Percentiles rank a stretch among this genome's conserved stretches.
Evolutionary conservation across 1,140 invertebrate genomes (phyloP).

Genomic region (Ceratoteleas bidentatus): DNA sequence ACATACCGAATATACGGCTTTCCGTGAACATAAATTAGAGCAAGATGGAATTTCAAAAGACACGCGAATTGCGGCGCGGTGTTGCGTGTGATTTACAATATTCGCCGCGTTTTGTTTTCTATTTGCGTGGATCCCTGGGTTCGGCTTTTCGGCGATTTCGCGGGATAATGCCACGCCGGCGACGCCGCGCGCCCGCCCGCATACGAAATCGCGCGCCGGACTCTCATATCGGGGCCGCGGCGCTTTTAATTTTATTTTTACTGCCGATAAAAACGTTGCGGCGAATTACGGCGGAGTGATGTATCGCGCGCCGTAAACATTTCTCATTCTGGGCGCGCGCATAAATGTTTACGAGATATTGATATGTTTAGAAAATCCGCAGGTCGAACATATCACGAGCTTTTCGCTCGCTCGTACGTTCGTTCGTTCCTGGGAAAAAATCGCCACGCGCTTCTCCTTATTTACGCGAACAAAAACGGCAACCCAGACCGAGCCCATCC

Average conservation of each 20-base stretch:
- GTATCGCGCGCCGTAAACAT: neutral
- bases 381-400: too few species aligned
- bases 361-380: neutral
- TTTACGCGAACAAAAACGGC: too few species aligned
- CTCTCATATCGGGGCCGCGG: neutral
- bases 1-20: constrained; percentile 59
- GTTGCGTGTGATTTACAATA: constrained; percentile 50
- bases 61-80: constrained; percentile 33
- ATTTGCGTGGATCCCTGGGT: constrained; percentile 26
- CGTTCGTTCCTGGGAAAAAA: too few species aligned
- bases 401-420: too few species aligned
- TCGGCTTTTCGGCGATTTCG: constrained; percentile 10
- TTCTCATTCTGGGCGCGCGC: neutral
- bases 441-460: too few species aligned
- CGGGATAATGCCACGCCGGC: constrained; percentile 7
- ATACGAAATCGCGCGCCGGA: neutral
- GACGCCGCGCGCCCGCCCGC: neutral
- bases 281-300: constrained; percentile 1
- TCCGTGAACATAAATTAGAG: constrained; percentile 56
- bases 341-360: constrained; percentile 1
- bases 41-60: constrained; percentile 55
- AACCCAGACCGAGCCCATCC: too few species aligned
- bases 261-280: constrained; percentile 10
- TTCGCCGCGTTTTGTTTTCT: constrained; percentile 38
- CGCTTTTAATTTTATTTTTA: constrained; percentile 22